Evolutionary conservation across 2,888 invertebrate species (phyloP).

Genomic region (Herminia tarsipennalis): DNA sequence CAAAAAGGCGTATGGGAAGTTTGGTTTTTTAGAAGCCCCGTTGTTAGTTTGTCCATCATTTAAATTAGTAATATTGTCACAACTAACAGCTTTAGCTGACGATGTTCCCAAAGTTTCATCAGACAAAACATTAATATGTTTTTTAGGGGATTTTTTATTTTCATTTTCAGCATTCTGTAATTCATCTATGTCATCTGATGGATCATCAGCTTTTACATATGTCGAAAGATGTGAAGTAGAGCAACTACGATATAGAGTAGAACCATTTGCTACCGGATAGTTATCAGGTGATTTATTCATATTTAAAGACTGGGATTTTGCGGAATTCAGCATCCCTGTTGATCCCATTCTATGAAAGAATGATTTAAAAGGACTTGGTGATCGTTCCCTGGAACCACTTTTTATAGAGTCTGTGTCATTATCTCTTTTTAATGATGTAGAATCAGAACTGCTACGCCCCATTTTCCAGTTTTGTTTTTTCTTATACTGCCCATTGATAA

Average conservation of each 20-base stretch:
- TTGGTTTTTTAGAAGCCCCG: conserved; percentile 85
- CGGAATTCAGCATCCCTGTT: conserved; percentile 89
- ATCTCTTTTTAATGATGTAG: conserved; percentile 74
- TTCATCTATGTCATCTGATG: conserved; percentile 92
- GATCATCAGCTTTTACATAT: conserved; percentile 92
- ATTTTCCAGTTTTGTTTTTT: conserved; percentile 86
- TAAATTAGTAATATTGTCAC: conserved; percentile 89
- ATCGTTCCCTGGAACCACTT: conserved; percentile 82
- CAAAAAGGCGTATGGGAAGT: conserved; percentile 91
- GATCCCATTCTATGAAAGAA: conserved; percentile 92
- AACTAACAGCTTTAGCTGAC: conserved; percentile 88
- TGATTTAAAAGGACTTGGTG: conserved; percentile 89
- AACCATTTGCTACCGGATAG: conserved; percentile 75
- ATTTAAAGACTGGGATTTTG: conserved; percentile 78
- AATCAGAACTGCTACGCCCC: conserved; percentile 83
- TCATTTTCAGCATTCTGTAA: conserved; percentile 80
- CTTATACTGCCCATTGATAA: conserved; percentile 76
- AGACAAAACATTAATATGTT: conserved; percentile 59
- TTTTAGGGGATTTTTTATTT: conserved; percentile 68
- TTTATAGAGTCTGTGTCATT: conserved; percentile 79
- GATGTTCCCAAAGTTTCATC: conserved; percentile 75
- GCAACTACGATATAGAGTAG: conserved; percentile 89
- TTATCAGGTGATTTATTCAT: conserved; percentile 67
- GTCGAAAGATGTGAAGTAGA: conserved; percentile 91
- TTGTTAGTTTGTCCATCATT: conserved; percentile 78